A percentile compares a stretch with the other conserved stretches of the same genome.
Evolutionary conservation across 2,113 vertebrate genomes (phyloP).

Genomic region (Orycteropus afer): DNA sequence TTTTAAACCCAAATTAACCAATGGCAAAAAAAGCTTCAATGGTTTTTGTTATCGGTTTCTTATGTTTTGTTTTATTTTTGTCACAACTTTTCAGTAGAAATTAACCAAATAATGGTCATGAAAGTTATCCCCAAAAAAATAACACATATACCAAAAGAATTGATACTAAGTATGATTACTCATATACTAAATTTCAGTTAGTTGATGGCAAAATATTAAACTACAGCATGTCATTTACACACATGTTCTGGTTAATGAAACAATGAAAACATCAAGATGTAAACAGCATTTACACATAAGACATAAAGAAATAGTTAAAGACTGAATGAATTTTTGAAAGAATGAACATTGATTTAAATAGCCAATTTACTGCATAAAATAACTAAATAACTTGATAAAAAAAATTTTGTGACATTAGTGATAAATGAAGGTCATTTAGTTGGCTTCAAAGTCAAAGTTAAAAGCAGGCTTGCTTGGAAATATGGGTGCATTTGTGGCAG

Average conservation of each 20-base stretch:
- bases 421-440: not conserved
- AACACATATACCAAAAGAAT: not conserved
- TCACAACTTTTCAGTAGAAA: not conserved
- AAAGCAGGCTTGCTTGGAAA: not conserved
- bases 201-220: not conserved
- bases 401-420: not conserved
- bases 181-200: not conserved
- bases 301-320: not conserved
- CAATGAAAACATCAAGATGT: not conserved
- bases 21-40: not conserved
- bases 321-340: constrained; percentile 34
- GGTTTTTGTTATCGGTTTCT: not conserved
- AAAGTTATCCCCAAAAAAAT: not conserved
- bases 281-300: constrained; percentile 28
- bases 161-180: not conserved
- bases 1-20: not conserved
- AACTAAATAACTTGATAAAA: too few relatives aligned
- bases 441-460: not conserved
- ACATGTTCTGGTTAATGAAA: not conserved
- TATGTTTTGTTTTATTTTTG: too few relatives aligned
- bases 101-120: not conserved
- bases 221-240: not conserved
- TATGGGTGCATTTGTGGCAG: not conserved
- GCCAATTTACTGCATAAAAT: not conserved
- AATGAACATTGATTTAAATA: constrained; percentile 4